Evolutionary conservation across 2,797 vertebrate genomes (phyloP), one percentile per base, ranked within the genome.

Genomic region (Betta splendens): DNA sequence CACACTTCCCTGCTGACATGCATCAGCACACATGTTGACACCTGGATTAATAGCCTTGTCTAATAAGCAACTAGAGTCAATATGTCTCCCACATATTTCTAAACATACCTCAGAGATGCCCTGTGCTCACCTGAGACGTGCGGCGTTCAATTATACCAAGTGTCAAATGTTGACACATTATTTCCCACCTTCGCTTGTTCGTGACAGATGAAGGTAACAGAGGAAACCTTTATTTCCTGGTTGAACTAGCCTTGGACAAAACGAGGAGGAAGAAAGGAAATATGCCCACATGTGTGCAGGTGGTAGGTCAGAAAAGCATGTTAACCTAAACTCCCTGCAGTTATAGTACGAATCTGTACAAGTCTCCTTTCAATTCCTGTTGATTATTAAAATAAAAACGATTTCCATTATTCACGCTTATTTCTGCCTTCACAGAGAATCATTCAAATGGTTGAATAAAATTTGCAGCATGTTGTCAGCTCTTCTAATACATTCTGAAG

Each of bases 1-100:
- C 79, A 72, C 46, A 9, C 61, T 32, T 40, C 69, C 77, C 76
- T 6, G 61, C 73, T 77, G 81, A 68, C 64, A 69, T 33, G 64
- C 48, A 33, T 54, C 71, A 36, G 55, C 54, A 70, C 50, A 49
- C 57, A 75, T 78, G 80, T 75, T 75, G 80, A 75, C 82, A 77
- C 25, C 32, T 1, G 54, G 68, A 82, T 79, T 85, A 82, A 78
- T 79, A 38, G 18, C 71, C 72, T 71, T 54, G 72, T 79, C 84
- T 83, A 86, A 86, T 82, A 77, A 80, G 77, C 66, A 69, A 64
- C 64, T 69, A 13, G 56, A 69, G 67, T 72, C 69, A 72, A 77
- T 56, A 52, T 54, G 69, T 75, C 82, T 69, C 83, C 82, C 82
- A 85, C 87, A 74, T 69, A 65, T 74, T 78, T 84, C 83, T 86